These are phyloP conservation scores for Calyptomena viridis DNA, from an alignment of 2,113 vertebrate genomes.

Conservation along the genomic window DNA sequence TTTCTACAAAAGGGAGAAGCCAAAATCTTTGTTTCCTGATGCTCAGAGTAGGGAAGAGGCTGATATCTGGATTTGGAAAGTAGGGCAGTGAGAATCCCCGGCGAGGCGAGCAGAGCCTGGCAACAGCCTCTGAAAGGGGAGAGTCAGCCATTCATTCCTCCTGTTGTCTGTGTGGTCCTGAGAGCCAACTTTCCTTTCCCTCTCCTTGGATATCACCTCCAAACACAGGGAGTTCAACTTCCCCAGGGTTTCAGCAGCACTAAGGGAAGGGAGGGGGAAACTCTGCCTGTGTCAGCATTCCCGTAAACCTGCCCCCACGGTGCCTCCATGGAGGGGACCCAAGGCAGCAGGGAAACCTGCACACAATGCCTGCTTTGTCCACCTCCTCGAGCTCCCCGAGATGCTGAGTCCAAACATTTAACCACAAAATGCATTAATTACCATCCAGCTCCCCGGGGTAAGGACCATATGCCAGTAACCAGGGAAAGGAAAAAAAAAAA, in stretches of 20 bases:
- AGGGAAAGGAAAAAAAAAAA: not conserved
- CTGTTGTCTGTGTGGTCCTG: not conserved
- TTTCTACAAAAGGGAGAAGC: not conserved
- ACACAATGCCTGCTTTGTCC: constrained; percentile 49
- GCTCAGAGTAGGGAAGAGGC: not conserved
- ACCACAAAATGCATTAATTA: constrained; percentile 42
- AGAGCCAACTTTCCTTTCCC: not conserved
- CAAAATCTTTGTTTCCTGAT: not conserved
- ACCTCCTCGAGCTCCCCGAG: not conserved
- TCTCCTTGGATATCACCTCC: not conserved
- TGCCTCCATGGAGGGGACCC: not conserved
- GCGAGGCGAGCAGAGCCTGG: not conserved
- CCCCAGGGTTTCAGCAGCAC: not conserved
- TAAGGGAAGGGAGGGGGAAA: not conserved
- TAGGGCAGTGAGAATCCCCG: not conserved
- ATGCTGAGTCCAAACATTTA: constrained; percentile 29
- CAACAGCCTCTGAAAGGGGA: constrained; percentile 8
- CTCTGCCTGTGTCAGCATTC: not conserved
- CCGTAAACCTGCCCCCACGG: not conserved
- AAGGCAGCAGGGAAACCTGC: not conserved
- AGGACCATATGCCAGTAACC: not conserved
- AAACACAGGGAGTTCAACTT: not conserved
- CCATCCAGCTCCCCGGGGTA: not conserved
- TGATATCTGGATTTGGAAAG: not conserved
- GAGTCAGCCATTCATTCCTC: not conserved